Conservation (phyloP, 2,113 vertebrate genomes). For the Sporophila hypoxantha region DNA sequence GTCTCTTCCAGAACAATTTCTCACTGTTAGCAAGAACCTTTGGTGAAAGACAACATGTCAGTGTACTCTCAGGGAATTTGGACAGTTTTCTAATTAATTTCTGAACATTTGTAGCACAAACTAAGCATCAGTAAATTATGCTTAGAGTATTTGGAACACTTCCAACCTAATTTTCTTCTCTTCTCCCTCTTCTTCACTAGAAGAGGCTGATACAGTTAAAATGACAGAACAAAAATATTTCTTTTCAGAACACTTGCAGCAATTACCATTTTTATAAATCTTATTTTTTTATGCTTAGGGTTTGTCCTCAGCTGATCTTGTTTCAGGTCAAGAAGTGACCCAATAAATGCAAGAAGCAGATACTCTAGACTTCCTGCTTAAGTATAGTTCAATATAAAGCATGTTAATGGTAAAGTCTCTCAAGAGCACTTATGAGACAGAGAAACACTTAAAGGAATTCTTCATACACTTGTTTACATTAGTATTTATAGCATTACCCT, state of each 20-base stretch:
- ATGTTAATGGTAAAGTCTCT: background rate
- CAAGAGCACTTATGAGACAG: background rate
- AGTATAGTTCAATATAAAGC: background rate
- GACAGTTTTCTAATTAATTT: constrained; percentile 50
- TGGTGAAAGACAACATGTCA: background rate
- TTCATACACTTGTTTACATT: background rate
- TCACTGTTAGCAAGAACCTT: background rate
- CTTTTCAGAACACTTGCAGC: background rate
- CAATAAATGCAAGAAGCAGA: background rate
- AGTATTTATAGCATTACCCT: background rate
- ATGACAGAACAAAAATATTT: background rate
- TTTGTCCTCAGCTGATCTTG: background rate
- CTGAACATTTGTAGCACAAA: constrained; percentile 20
- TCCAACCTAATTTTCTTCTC: constrained; percentile 39
- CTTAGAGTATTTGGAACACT: constrained; percentile 19
- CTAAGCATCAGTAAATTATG: constrained; percentile 24
- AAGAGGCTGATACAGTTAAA: background rate
- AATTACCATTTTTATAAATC: background rate
- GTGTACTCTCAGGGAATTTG: constrained; percentile 14
- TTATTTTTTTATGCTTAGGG: background rate
- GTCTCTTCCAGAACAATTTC: background rate
- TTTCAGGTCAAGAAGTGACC: background rate
- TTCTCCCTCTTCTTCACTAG: background rate
- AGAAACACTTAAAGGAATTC: background rate
- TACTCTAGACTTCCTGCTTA: background rate